A percentile compares a stretch with the other conserved stretches of the same genome.
phyloP scores from a whole-genome alignment of 2,113 vertebrate genomes.

The Chloropsis cyanopogon region DNA sequence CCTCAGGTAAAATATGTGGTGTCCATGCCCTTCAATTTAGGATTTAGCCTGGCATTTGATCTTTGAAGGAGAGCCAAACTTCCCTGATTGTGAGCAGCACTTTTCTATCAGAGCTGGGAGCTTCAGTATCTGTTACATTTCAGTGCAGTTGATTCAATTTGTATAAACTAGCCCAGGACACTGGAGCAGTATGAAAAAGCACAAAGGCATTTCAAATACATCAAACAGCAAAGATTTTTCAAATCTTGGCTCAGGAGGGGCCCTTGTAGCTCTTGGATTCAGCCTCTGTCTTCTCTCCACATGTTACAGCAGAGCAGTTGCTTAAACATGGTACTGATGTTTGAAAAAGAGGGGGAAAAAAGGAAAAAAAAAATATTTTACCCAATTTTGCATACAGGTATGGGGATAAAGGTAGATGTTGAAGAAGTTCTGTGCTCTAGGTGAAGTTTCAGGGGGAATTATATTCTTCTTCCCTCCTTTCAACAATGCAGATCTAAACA shows the following conservation, averaged over 20 bases:
- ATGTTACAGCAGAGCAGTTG: neutral
- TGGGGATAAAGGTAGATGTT: neutral
- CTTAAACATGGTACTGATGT: neutral
- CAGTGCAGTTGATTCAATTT: neutral
- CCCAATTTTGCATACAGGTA: neutral
- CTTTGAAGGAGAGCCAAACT: neutral
- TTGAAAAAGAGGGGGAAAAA: neutral
- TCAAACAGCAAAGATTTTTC: neutral
- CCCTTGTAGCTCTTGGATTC: neutral
- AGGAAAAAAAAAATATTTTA: neutral
- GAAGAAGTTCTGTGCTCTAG: neutral
- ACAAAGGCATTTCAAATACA: neutral
- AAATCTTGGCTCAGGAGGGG: neutral
- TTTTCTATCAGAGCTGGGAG: neutral
- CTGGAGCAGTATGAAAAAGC: neutral
- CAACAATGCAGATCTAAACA: conserved; percentile 1
- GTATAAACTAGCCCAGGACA: neutral
- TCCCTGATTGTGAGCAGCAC: neutral
- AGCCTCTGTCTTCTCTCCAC: neutral
- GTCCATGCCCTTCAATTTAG: neutral
- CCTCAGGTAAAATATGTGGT: neutral
- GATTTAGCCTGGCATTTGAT: neutral
- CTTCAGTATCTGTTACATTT: neutral
- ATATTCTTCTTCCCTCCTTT: neutral
- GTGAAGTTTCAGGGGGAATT: neutral